phyloP scores from a whole-genome alignment of 2,113 vertebrate species.

The Aspidoscelis tigris region DNA sequence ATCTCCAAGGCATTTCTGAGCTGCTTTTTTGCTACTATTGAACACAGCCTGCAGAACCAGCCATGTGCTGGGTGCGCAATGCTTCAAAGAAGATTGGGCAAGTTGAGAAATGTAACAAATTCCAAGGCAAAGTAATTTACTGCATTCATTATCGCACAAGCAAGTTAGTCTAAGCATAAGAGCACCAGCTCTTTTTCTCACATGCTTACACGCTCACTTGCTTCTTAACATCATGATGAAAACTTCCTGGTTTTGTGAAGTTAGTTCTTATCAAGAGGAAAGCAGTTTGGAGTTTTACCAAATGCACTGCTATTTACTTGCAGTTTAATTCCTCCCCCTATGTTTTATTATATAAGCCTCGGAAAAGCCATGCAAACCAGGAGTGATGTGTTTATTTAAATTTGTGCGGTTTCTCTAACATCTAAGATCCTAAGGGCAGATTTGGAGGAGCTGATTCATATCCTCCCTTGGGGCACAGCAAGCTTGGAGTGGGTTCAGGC shows the following conservation, averaged over 20 bases:
- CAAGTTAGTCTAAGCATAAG: not conserved
- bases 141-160: not conserved
- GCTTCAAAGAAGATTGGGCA: not conserved
- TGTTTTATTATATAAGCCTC: not conserved
- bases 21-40: too few species aligned
- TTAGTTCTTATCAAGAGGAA: not conserved
- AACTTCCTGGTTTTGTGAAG: not conserved
- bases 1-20: too few species aligned
- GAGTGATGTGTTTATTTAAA: not conserved
- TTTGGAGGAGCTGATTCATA: not conserved
- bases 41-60: not conserved
- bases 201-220: not conserved
- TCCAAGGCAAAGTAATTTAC: not conserved
- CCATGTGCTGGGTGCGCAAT: too few species aligned
- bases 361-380: not conserved
- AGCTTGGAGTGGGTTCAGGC: too few species aligned
- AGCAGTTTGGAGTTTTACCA: not conserved
- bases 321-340: not conserved
- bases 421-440: not conserved
- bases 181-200: not conserved
- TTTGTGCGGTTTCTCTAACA: not conserved
- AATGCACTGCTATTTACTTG: not conserved
- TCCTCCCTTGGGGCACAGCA: too few species aligned
- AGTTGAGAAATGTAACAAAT: not conserved
- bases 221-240: not conserved